Evolutionary conservation across 2,888 invertebrate genomes (phyloP).

Genomic region (Hemithea aestivaria): DNA sequence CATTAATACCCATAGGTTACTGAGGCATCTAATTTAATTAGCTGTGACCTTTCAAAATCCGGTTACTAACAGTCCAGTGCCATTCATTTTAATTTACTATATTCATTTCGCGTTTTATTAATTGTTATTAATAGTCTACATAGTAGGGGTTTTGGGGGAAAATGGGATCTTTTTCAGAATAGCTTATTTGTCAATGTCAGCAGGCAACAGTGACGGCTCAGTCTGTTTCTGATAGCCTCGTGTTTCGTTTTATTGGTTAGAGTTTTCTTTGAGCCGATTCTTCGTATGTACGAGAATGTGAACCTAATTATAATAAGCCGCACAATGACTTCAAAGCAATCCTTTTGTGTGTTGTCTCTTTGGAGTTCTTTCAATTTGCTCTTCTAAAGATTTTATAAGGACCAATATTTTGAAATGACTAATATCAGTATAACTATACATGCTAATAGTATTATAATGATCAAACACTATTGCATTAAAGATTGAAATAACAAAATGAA

Average conservation of each 20-base stretch:
- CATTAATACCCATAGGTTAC: no score
- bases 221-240: slow-evolving; percentile 64
- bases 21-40: no score
- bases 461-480: no score
- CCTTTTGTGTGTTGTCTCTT: slow-evolving; percentile 12
- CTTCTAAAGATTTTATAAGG: no score
- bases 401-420: no score
- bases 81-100: slow-evolving; percentile 33
- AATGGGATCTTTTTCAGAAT: slow-evolving; percentile 65
- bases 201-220: slow-evolving; percentile 53
- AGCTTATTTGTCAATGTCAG: slow-evolving; percentile 71
- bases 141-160: slow-evolving; percentile 54
- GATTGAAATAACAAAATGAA: no score
- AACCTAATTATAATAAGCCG: slow-evolving; percentile 9
- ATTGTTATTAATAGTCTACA: slow-evolving; percentile 43
- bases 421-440: no score
- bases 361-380: no score
- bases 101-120: slow-evolving; percentile 27
- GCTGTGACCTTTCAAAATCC: slow-evolving; percentile 6
- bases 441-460: no score
- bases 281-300: slow-evolving; percentile 25
- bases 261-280: slow-evolving; percentile 36
- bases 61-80: slow-evolving; percentile 4
- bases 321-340: slow-evolving; percentile 23
- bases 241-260: slow-evolving; percentile 64